Percentiles rank a stretch among this genome's conserved stretches.
These are phyloP conservation scores for Oithona nana DNA, from an alignment of 2,888 invertebrate species.

Conservation along the genomic window DNA sequence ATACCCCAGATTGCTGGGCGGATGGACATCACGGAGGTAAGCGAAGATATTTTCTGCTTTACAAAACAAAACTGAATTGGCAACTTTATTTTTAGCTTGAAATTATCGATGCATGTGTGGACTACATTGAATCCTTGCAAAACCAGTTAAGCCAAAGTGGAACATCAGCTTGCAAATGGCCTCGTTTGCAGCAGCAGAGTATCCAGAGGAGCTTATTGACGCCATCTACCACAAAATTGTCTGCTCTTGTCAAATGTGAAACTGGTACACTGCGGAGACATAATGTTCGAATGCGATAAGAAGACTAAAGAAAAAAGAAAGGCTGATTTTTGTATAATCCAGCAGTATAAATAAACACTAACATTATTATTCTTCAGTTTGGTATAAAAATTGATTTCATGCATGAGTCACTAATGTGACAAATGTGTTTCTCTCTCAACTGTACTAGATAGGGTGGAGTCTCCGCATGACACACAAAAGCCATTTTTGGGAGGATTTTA, in stretches of 20 bases:
- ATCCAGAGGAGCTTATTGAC: neutral
- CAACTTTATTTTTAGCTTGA: neutral
- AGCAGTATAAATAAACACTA: too few relatives aligned
- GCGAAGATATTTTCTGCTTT: neutral
- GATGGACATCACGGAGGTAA: neutral
- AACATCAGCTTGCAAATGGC: neutral
- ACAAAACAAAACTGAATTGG: neutral
- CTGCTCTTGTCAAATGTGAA: neutral
- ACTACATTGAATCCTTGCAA: neutral
- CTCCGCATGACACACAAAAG: too few relatives aligned
- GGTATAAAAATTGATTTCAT: too few relatives aligned
- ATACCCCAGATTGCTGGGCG: neutral
- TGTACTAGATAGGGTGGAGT: too few relatives aligned
- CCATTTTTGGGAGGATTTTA: too few relatives aligned
- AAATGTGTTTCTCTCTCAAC: too few relatives aligned
- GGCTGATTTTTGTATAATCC: too few relatives aligned
- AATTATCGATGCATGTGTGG: slow-evolving; percentile 1
- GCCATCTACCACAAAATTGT: neutral
- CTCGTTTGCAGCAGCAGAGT: neutral
- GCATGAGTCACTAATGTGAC: too few relatives aligned
- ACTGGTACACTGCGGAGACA: neutral
- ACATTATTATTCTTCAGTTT: too few relatives aligned
- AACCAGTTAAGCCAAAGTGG: slow-evolving; percentile 2
- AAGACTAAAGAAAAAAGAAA: too few relatives aligned
- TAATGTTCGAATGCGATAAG: neutral